Evolutionary conservation across 2,797 vertebrate species (phyloP).

Genomic region (Oreochromis grahami): DNA sequence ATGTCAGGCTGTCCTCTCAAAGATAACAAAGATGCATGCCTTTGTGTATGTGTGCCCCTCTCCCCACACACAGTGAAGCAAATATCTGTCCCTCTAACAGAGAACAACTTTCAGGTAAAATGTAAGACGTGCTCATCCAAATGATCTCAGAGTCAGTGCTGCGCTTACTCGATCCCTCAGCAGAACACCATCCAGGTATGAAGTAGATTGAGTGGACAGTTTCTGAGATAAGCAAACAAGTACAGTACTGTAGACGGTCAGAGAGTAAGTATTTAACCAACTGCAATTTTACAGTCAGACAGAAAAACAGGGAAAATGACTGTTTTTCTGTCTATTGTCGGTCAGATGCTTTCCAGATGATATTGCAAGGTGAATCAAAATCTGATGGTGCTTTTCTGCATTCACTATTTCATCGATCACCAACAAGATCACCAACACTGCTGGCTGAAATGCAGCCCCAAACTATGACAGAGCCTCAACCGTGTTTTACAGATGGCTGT

Average conservation of each 20-base stretch:
- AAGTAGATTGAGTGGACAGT: neutral
- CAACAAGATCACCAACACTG: neutral
- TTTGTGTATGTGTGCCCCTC: neutral
- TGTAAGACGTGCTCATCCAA: neutral
- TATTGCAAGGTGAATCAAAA: neutral
- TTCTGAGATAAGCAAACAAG: neutral
- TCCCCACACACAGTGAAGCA: neutral
- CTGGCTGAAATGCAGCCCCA: neutral
- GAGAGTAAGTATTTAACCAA: neutral
- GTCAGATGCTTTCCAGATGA: neutral
- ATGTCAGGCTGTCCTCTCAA: neutral
- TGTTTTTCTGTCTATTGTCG: rapidly evolving
- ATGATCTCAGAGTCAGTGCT: neutral
- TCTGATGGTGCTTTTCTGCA: neutral
- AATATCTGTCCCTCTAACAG: neutral
- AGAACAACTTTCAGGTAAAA: neutral
- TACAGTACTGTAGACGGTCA: neutral
- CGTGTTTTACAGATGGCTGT: neutral
- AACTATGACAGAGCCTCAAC: neutral
- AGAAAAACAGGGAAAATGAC: rapidly evolving
- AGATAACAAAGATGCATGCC: neutral
- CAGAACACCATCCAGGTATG: neutral
- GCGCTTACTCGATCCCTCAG: rapidly evolving
- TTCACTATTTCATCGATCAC: neutral
- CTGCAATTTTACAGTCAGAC: neutral